These are phyloP conservation scores for Enteromius anoplus DNA, from an alignment of 2,797 vertebrate genomes.

Conservation along the genomic window DNA sequence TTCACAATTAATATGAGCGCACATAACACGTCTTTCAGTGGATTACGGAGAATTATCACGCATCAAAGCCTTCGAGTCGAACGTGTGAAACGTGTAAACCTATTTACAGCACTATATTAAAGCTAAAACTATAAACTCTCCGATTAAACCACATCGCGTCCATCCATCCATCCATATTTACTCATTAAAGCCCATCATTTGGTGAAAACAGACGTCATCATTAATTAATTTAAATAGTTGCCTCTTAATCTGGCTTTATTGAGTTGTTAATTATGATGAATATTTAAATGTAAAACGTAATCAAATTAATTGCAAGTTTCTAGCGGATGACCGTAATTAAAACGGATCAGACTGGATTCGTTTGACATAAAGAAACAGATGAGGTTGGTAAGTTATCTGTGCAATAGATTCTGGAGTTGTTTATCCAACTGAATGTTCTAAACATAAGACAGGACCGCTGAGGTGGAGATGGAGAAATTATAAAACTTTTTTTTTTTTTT, in stretches of 20 bases:
- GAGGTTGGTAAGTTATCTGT: slow-evolving; percentile 22
- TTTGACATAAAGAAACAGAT: slow-evolving; percentile 56
- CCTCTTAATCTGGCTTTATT: slow-evolving; percentile 64
- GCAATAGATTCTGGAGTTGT: not conserved
- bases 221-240: slow-evolving; percentile 65
- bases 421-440: not conserved
- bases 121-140: slow-evolving; percentile 31
- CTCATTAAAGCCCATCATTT: slow-evolving; percentile 52
- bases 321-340: slow-evolving; percentile 60
- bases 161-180: slow-evolving; percentile 47
- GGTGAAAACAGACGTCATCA: slow-evolving; percentile 57
- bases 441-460: not conserved
- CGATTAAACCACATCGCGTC: slow-evolving; percentile 24
- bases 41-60: slow-evolving; percentile 12
- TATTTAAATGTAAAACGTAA: slow-evolving; percentile 62
- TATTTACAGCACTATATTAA: slow-evolving; percentile 22
- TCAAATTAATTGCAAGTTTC: slow-evolving; percentile 64
- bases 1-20: slow-evolving; percentile 22
- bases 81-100: slow-evolving; percentile 34
- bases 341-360: slow-evolving; percentile 50
- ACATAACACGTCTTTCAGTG: slow-evolving; percentile 27
- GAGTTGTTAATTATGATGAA: slow-evolving; percentile 64
- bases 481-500: not conserved
- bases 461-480: not conserved
- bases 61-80: slow-evolving; percentile 11